Base-by-base conservation (phyloP, 1,140 invertebrate genomes). In the Wasmannia auropunctata region DNA sequence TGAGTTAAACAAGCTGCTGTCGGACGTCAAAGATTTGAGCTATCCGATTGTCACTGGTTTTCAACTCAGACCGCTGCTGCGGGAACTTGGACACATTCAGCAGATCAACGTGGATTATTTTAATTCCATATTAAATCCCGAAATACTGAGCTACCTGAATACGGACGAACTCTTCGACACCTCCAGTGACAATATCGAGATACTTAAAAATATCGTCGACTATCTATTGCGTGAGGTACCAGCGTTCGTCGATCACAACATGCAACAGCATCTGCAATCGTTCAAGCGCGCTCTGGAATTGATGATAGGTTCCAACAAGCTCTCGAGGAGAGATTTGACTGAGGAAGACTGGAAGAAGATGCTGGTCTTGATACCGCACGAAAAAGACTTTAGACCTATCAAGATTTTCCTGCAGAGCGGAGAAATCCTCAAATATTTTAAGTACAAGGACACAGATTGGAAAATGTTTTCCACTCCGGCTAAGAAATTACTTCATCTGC, bases 61-160 rank as follows among this genome's bases (percentile, higher is more conserved):
- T 76, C 70, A 76, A 14, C 58, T 85, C 16, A 85, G 58, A 40
- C 83, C 72, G 1, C 14, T 85, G 22, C 3, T 77, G 28, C 0
- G 28, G 8, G 83, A 77, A 65, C 16, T 77, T 6, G 43, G 3
- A 49, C 72, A 85, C 4, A 25, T 85, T 16, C 56, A 40, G 25
- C 83, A 77, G 40, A 25, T 77, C 10, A 85, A 85, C 25, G 19
- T 85, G 19, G 83, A 85, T 25, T 85, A 46, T 62, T 0, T 76
- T 6, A 76, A 85, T n/a, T 40, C 7, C 7, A 51, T 85, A 43
- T 63, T 85, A 34, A 43, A 77, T 6, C 43, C 46, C 14, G 83
- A 85, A 65, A 3, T 76, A 46, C 11, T 77, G 31, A 54, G 22
- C 19, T 63, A 77, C 7, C 34, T 85, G 8, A 49, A 51, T 49